A percentile compares a stretch with the other conserved stretches of the same genome.
phyloP scores from a whole-genome alignment of 2,888 invertebrate genomes.

The Eustalomyia histrio region DNA sequence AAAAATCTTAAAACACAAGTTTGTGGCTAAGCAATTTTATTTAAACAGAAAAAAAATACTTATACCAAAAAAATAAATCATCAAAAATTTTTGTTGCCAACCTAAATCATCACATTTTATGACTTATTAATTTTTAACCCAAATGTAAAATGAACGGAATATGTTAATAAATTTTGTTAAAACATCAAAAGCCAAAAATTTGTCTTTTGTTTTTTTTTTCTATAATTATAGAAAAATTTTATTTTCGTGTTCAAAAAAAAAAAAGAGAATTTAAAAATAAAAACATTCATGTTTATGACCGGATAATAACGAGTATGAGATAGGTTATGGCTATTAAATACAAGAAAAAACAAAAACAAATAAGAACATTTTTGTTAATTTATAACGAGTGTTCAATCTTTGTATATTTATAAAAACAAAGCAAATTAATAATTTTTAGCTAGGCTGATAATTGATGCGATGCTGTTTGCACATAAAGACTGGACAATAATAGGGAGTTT shows the following conservation, averaged over 20 bases:
- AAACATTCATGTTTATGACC: neutral
- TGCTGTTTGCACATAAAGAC: too few relatives aligned
- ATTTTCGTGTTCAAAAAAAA: neutral
- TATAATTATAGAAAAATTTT: neutral
- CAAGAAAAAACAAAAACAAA: neutral
- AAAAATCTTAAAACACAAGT: neutral
- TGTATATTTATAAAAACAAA: too few relatives aligned
- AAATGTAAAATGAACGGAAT: neutral
- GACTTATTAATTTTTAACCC: constrained; percentile 4
- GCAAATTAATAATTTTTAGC: too few relatives aligned
- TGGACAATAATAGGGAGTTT: too few relatives aligned
- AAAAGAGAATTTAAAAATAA: neutral
- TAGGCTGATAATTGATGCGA: too few relatives aligned
- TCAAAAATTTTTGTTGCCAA: neutral
- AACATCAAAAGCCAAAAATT: neutral
- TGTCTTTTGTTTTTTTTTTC: neutral
- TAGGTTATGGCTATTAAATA: neutral
- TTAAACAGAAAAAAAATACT: neutral
- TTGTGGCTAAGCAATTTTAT: neutral
- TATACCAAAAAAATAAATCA: neutral
- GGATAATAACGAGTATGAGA: neutral
- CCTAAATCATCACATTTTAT: neutral
- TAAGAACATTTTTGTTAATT: neutral
- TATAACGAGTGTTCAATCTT: too few relatives aligned
- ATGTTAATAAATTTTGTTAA: neutral